Evolutionary conservation across 2,113 vertebrate species (phyloP).

Genomic region (Glaucidium brasilianum): DNA sequence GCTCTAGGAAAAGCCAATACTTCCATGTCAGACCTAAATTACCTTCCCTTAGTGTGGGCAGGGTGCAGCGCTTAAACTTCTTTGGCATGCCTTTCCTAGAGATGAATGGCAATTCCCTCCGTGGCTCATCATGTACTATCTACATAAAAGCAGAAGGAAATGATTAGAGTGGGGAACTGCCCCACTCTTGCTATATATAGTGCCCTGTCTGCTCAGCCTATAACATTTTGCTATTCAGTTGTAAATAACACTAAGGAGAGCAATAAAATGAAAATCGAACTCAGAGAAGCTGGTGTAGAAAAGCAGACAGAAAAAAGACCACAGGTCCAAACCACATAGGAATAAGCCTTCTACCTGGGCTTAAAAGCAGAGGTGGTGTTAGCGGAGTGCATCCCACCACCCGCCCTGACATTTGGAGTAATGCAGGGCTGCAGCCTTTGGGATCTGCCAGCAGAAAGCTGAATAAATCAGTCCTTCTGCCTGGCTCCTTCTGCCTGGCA

Average conservation of each 20-base stretch:
- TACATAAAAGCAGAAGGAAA: conserved; percentile 26
- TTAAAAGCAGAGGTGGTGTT: not conserved
- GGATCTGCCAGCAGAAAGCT: not conserved
- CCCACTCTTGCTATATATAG: conserved; percentile 2
- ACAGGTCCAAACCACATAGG: not conserved
- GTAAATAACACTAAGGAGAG: not conserved
- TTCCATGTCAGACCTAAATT: not conserved
- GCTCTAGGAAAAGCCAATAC: not conserved
- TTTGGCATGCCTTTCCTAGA: not conserved
- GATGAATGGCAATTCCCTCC: conserved; percentile 4
- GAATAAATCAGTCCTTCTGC: not conserved
- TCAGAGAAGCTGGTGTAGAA: not conserved
- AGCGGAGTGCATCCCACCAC: not conserved
- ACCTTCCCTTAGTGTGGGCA: not conserved
- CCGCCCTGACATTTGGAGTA: rapidly evolving
- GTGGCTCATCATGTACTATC: conserved; percentile 8
- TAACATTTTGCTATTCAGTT: conserved; percentile 1
- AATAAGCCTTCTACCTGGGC: not conserved
- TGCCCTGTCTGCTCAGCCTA: not conserved
- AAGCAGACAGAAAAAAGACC: not conserved
- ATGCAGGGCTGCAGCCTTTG: not conserved
- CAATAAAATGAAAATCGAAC: not conserved
- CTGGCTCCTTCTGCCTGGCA: conserved; percentile 11
- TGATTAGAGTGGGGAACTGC: conserved; percentile 1
- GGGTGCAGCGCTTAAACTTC: not conserved